A percentile compares a stretch with the other conserved stretches of the same genome.
Conservation (phyloP, 2,113 vertebrate species). For the Istiophorus platypterus region DNA sequence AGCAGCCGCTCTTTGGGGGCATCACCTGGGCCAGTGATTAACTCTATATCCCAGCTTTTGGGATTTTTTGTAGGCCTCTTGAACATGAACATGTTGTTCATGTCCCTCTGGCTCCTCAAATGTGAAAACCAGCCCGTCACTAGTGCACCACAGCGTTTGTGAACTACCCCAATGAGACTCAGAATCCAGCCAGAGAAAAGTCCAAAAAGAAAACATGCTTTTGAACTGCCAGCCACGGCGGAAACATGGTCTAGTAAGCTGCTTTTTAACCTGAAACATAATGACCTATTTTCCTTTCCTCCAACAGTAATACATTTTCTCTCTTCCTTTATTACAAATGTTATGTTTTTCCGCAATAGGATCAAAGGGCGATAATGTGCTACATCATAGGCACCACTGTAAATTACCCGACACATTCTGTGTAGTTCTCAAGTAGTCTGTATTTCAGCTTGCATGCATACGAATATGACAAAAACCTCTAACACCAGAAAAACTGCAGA, state of each 20-base stretch:
- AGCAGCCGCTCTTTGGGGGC: conserved; percentile 51
- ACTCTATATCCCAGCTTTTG: conserved; percentile 65
- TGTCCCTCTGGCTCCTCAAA: conserved; percentile 73
- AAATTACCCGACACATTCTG: conserved; percentile 63
- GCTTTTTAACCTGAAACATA: conserved; percentile 82
- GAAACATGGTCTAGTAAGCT: conserved; percentile 83
- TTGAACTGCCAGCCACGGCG: conserved; percentile 81
- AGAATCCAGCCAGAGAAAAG: conserved; percentile 69
- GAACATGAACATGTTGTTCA: conserved; percentile 62
- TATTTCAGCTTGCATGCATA: conserved; percentile 23
- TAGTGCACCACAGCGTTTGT: conserved; percentile 72
- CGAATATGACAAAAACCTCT: conserved; percentile 46
- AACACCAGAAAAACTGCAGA: conserved; percentile 28
- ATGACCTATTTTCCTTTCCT: conserved; percentile 80
- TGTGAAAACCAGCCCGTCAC: conserved; percentile 79
- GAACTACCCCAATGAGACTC: conserved; percentile 77
- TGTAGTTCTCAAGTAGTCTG: conserved; percentile 45
- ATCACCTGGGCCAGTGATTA: conserved; percentile 50
- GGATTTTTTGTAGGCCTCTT: conserved; percentile 67
- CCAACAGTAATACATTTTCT: conserved; percentile 78
- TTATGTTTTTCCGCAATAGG: conserved; percentile 73
- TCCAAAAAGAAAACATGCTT: conserved; percentile 77
- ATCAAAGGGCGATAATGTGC: conserved; percentile 77
- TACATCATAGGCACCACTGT: conserved; percentile 58
- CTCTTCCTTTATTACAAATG: conserved; percentile 71